phyloP scores from a whole-genome alignment of 1,140 invertebrate genomes.

The Microplitis mediator region DNA sequence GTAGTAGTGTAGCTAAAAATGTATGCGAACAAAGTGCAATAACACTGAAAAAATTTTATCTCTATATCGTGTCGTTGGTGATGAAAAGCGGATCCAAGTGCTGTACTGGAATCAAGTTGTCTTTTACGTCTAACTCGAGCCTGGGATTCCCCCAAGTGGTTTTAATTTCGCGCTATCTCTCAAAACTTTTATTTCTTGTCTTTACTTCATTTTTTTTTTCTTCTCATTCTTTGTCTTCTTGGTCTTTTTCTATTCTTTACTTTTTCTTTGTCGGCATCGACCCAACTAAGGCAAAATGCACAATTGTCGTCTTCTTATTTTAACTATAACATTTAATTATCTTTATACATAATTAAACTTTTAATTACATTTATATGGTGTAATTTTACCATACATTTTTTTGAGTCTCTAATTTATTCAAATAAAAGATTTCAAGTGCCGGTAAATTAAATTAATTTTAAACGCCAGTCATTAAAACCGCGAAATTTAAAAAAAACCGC shows the following conservation, averaged over 20 bases:
- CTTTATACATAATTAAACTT: background rate
- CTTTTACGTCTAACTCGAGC: background rate
- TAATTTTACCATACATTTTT: too few species aligned
- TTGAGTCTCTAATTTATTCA: too few species aligned
- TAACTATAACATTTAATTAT: background rate
- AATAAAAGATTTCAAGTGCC: too few species aligned
- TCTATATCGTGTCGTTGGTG: background rate
- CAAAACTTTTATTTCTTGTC: background rate
- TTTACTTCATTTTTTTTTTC: too few species aligned
- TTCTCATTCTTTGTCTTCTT: background rate
- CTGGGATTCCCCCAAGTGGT: background rate
- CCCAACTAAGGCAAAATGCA: constrained; percentile 4
- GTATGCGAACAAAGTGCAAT: too few species aligned
- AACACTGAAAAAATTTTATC: too few species aligned
- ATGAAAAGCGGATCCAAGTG: background rate
- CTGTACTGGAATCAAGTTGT: background rate
- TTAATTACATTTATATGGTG: too few species aligned
- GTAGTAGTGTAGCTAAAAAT: background rate
- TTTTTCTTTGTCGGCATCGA: background rate
- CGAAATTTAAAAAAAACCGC: too few species aligned
- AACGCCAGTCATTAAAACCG: too few species aligned
- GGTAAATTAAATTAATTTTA: too few species aligned
- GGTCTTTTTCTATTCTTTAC: background rate
- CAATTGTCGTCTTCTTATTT: background rate
- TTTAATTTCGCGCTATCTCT: background rate